Percentiles rank a stretch among this genome's conserved stretches.
Evolutionary conservation across 2,888 invertebrate genomes (phyloP).

Genomic region (Parnassius mnemosyne): DNA sequence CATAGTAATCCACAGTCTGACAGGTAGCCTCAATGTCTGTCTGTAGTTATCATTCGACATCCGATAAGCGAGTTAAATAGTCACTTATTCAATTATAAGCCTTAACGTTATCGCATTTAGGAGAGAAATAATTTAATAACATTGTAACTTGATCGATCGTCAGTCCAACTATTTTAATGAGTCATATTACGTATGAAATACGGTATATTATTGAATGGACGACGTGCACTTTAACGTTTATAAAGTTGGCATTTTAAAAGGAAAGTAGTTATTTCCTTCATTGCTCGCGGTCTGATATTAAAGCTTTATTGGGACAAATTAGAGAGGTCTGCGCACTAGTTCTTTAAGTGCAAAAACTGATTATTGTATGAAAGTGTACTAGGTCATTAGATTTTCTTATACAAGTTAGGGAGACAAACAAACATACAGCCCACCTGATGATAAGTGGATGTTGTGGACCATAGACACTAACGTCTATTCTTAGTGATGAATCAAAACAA

Average conservation of each 20-base stretch:
- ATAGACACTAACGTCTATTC: too few relatives aligned
- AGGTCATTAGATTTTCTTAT: too few relatives aligned
- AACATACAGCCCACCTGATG: too few relatives aligned
- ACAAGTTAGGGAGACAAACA: too few relatives aligned
- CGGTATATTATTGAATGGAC: conserved; percentile 23
- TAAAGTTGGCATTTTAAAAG: conserved; percentile 33
- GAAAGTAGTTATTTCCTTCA: conserved; percentile 42
- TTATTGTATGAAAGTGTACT: conserved; percentile 12
- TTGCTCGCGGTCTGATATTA: conserved; percentile 21
- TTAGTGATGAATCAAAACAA: too few relatives aligned
- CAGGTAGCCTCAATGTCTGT: conserved; percentile 38
- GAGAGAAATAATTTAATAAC: conserved; percentile 30
- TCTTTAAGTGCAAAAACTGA: conserved; percentile 17
- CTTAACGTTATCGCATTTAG: conserved; percentile 27
- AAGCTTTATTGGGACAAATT: conserved; percentile 31
- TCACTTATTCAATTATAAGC: conserved; percentile 30
- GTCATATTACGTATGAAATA: conserved; percentile 10
- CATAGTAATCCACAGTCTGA: conserved; percentile 36
- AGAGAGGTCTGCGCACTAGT: conserved; percentile 29
- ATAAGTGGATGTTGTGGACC: too few relatives aligned
- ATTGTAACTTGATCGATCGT: conserved; percentile 7
- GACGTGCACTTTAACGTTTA: conserved; percentile 30
- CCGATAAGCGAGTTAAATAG: conserved; percentile 38
- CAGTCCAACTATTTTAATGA: conserved; percentile 3
- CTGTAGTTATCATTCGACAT: conserved; percentile 54